Evolutionary conservation across 1,140 invertebrate species (phyloP).

Genomic region (Caenorhabditis remanei): DNA sequence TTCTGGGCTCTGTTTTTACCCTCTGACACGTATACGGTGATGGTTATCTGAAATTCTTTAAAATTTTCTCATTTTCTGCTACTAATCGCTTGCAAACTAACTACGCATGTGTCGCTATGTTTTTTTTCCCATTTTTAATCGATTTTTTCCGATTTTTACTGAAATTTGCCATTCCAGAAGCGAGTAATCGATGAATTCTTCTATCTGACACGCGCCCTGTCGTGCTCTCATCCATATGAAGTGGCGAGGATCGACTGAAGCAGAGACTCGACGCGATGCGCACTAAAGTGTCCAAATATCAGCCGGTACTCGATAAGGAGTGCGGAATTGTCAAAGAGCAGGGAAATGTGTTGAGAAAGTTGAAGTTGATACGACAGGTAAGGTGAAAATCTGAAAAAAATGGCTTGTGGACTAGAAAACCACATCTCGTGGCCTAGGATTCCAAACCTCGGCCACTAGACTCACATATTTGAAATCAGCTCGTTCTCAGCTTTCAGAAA

Average conservation of each 20-base stretch:
- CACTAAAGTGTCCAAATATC: conserved; percentile 58
- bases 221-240: conserved; percentile 63
- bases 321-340: conserved; percentile 43
- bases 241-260: conserved; percentile 49
- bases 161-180: conserved; percentile 40
- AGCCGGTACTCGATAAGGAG: conserved; percentile 51
- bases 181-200: conserved; percentile 63
- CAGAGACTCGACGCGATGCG: conserved; percentile 53
- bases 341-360: conserved; percentile 25
- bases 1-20: conserved; percentile 28
- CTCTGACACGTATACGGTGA: conserved; percentile 11
- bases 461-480: no score
- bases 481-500: no score
- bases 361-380: conserved; percentile 7
- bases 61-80: background rate
- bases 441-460: no score
- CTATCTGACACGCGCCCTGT: conserved; percentile 55
- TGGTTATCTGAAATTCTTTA: background rate
- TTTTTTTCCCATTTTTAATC: background rate
- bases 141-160: background rate
- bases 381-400: no score
- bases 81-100: background rate
- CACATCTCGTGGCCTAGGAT: no score
- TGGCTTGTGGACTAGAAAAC: no score
- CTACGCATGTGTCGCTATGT: no score